A percentile compares a stretch with the other conserved stretches of the same genome.
Conservation (phyloP, 2,797 vertebrate species). For the Phataginus tricuspis region DNA sequence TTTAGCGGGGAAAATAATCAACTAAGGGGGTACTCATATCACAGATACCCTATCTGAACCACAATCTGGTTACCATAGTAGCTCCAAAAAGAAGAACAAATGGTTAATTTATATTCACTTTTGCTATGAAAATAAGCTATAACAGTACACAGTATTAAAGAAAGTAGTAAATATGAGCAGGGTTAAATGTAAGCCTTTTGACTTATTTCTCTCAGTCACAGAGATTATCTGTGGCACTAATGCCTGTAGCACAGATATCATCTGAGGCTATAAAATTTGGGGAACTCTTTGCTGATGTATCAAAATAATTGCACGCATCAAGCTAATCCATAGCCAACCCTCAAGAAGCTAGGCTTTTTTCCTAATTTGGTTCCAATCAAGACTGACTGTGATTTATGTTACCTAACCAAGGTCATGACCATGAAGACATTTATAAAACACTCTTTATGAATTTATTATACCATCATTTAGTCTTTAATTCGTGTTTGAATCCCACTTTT, state of each 20-base stretch:
- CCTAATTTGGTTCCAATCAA: neutral
- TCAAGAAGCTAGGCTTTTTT: neutral
- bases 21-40: constrained; percentile 74
- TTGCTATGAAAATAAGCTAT: constrained; percentile 69
- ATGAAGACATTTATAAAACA: neutral
- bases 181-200: constrained; percentile 71
- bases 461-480: neutral
- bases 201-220: constrained; percentile 79
- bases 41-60: constrained; percentile 77
- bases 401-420: neutral
- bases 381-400: neutral
- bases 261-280: neutral
- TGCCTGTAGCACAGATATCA: constrained; percentile 14
- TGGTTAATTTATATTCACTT: constrained; percentile 70
- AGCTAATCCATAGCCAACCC: neutral
- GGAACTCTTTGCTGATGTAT: neutral
- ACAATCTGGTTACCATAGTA: constrained; percentile 80
- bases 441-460: neutral
- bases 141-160: constrained; percentile 52
- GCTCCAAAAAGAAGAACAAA: constrained; percentile 74
- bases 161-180: constrained; percentile 58
- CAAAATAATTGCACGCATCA: neutral
- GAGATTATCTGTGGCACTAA: constrained; percentile 55
- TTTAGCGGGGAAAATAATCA: constrained; percentile 67
- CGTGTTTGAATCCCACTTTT: neutral